Base-by-base conservation (phyloP, 2,113 vertebrate species). In the Pseudopipra pipra region DNA sequence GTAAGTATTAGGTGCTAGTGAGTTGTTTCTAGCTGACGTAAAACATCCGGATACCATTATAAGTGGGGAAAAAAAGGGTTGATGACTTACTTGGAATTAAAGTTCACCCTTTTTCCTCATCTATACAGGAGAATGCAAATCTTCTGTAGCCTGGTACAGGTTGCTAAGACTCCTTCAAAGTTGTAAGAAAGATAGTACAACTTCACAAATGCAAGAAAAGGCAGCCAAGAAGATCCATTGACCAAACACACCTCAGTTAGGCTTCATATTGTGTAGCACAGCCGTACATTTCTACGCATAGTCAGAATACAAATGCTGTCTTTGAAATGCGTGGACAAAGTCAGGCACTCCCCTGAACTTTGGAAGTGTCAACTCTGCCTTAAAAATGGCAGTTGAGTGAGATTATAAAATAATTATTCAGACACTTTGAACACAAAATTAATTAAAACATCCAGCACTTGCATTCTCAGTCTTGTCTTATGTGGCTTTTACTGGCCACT, bases 1-100 rank as follows among this genome's bases (percentile, higher is more conserved):
- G 54, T 95, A 95, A 91, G 94, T 91, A 97, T 95, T 93, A 95
- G 89, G 93, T 95, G 94, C 67, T 88, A 89, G 89, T 88, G 96
- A 96, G 81, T 33, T 94, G 82, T 87, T 95, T 79, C 95, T 62
- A 96, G 76, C 62, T 87, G 91, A 91, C 4, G 20, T 71, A 90
- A 87, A 95, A 95, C 92, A 96, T 96, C 91, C 93, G 77, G 96
- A 90, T 93, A 37, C 75, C 83, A 55, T 89, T 90, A 87, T 66
- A 96, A 52, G 75, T 67, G 73, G 68, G 59, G 10, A 11, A 11
- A 37, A 72, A 79, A 86, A 21, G 23, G 7, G 54, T 67, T 85
- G 85, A 49, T 9, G 22, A 23, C 28, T 91, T 81, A 47, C 78
- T 85, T 72, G 75, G 61, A 96, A 59, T 59, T 74, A 88, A 85